Conservation (phyloP, 2,797 vertebrate species). For the Anabas testudineus region DNA sequence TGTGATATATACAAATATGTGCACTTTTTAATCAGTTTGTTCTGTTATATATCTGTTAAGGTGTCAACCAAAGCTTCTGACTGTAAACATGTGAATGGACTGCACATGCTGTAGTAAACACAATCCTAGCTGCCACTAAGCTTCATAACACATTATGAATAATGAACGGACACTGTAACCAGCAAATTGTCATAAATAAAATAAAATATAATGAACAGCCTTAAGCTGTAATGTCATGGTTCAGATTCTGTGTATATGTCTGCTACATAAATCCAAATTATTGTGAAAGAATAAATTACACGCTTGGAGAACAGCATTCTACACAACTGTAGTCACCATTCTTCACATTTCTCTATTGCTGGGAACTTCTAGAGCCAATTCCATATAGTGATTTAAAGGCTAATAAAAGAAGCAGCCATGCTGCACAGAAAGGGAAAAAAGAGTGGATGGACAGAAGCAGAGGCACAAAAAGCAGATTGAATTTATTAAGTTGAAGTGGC, state of each 20-base stretch:
- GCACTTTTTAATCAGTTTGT: slow-evolving; percentile 8
- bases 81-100: too few species aligned
- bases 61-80: slow-evolving; percentile 43
- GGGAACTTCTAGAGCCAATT: background rate
- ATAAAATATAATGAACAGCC: background rate
- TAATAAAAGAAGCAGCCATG: slow-evolving; percentile 12
- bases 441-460: background rate
- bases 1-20: slow-evolving; percentile 16
- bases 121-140: background rate
- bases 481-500: background rate
- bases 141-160: slow-evolving; percentile 10
- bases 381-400: background rate
- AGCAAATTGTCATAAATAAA: slow-evolving; percentile 16
- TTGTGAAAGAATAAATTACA: slow-evolving; percentile 11
- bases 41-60: slow-evolving; percentile 12
- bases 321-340: slow-evolving; percentile 3
- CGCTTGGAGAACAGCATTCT: slow-evolving; percentile 6
- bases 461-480: slow-evolving; percentile 4
- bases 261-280: slow-evolving; percentile 20
- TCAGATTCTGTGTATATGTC: slow-evolving; percentile 1
- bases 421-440: slow-evolving; percentile 2
- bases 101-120: too few species aligned
- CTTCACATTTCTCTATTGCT: background rate
- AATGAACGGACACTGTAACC: background rate
- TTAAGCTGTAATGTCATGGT: background rate